A percentile compares a stretch with the other conserved stretches of the same genome.
These are phyloP conservation scores for Rotaria sp. DNA, from an alignment of 2,888 invertebrate genomes.

Conservation along the genomic window DNA sequence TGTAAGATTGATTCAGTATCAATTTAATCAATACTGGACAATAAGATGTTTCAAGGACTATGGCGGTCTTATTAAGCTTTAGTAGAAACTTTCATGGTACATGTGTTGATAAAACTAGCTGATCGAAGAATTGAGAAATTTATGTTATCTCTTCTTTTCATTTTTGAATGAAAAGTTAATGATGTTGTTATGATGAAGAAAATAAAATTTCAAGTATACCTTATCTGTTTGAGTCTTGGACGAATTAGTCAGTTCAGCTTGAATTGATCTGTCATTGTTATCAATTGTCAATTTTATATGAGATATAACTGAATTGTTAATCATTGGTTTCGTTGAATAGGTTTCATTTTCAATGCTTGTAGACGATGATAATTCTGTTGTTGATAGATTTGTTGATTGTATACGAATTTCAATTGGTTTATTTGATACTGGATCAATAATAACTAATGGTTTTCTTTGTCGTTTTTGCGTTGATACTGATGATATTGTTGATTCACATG, in stretches of 20 bases:
- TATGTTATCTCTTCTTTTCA: neutral
- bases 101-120: neutral
- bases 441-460: conserved; percentile 29
- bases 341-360: neutral
- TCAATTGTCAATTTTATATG: neutral
- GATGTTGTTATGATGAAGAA: too few relatives aligned
- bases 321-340: neutral
- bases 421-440: conserved; percentile 31
- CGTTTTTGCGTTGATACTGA: conserved; percentile 21
- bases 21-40: too few relatives aligned
- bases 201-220: neutral
- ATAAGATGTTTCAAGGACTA: too few relatives aligned
- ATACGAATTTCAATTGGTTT: neutral
- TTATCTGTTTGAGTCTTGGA: neutral
- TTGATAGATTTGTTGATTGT: neutral
- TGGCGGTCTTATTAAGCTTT: too few relatives aligned
- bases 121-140: neutral
- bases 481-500: too few relatives aligned
- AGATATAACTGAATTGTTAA: neutral
- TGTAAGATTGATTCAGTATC: too few relatives aligned
- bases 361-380: neutral
- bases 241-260: neutral
- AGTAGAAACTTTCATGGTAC: too few relatives aligned
- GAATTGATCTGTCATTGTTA: neutral
- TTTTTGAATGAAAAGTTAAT: too few relatives aligned